Base-by-base conservation (phyloP, 2,113 vertebrate genomes). In the Aldabrachelys gigantea region DNA sequence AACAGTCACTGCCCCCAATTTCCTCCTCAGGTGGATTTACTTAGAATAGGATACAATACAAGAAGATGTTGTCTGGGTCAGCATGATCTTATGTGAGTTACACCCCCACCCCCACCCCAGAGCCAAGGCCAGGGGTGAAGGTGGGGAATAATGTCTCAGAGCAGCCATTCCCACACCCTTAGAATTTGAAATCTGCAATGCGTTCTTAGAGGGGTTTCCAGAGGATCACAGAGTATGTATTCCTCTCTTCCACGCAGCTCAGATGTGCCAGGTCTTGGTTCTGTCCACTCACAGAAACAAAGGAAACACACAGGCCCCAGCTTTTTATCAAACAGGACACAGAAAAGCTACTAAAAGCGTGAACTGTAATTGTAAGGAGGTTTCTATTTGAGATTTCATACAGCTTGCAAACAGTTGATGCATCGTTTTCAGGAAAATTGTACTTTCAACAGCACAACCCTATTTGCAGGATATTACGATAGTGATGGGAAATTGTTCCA, bases 331-430 rank as follows among this genome's bases (percentile, higher is more conserved):
- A 21, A 88, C 82, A 2, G 87, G 56, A 89, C 84, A 86, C 53
- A 85, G 41, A 78, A 80, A 93, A 96, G 53, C 31, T 62, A 54
- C 24, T 1, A 4, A 78, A 84, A 57, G 85, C 35, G 10, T 69
- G 8, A 72, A 80, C 35, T 92, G 81, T 83, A 83, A 31, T 38
- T 72, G 89, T 8, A 81, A n/a, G n/a, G 85, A 90, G 72, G 91
- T 75, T 94, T 82, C 91, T 97, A 92, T 91, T 95, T 95, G 93
- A 81, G 85, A 90, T 97, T 97, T 95, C 96, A 89, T 89, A 88
- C 85, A 89, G 54, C 80, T 97, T 97, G 96, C 93, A 88, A 95
- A 96, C 94, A 92, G 87, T 94, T 94, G 93, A 92, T 94, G 83
- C 75, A 93, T 89, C 95, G 85, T 89, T 95, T 87, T 78, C 62